Evolutionary conservation across 2,888 invertebrate genomes (phyloP).

Genomic region (Geophilus truncorum): DNA sequence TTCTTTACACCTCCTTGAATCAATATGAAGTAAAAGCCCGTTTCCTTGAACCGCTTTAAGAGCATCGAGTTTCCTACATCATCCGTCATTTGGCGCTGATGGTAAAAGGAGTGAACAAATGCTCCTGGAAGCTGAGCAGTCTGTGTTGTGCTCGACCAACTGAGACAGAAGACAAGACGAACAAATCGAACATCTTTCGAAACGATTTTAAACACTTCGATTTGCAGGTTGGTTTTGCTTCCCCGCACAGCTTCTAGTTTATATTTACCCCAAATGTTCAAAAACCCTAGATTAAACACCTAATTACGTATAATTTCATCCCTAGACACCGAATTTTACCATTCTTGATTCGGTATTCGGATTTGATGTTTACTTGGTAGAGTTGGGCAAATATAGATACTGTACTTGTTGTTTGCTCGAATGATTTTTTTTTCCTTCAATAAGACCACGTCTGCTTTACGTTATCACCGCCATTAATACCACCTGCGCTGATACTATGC

Average conservation of each 20-base stretch:
- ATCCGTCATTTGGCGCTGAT: conserved; percentile 5
- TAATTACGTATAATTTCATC: no score
- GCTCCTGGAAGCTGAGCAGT: conserved; percentile 4
- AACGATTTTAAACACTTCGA: background rate
- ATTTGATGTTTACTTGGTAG: background rate
- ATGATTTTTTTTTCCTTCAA: background rate
- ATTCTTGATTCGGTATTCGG: no score
- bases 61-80: background rate
- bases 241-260: background rate
- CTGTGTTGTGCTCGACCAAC: background rate
- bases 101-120: conserved; percentile 13
- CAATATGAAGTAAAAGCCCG: background rate
- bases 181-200: conserved; percentile 1
- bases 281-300: no score
- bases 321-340: no score
- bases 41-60: background rate
- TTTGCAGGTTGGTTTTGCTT: background rate
- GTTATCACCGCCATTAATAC: background rate
- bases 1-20: background rate
- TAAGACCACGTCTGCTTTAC: background rate
- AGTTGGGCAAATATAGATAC: background rate
- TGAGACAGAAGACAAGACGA: background rate
- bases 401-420: background rate
- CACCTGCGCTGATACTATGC: background rate
- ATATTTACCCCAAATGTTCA: no score